Base-by-base conservation (phyloP, 2,113 vertebrate genomes). In the Eretmochelys imbricata region DNA sequence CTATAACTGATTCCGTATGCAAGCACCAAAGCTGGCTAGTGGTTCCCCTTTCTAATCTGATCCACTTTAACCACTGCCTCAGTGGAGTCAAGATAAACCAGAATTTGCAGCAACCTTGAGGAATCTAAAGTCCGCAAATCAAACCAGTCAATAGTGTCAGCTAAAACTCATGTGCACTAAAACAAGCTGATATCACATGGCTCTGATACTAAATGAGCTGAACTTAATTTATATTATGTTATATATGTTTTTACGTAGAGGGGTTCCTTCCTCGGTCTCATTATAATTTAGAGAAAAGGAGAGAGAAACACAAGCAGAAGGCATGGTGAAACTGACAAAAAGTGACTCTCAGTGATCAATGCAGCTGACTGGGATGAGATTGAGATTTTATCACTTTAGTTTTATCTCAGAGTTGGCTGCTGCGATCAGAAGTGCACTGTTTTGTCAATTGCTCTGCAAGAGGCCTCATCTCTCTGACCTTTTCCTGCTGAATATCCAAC, bases 401-500 rank as follows among this genome's bases (percentile, higher is more conserved):
- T 79, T 89, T 29, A 89, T 80, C 12, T 78, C 89, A 90, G 86
- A 96, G 91, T 95, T 83, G 80, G 55, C 62, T 87, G 46, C 69
- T 48, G 78, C 42, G 51, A 90, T 81, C 82, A 75, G 59, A 89
- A 93, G 38, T 25, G 54, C 0, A 6, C 51, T 1, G 0, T 89
- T 87, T 0, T 0, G 65, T 54, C 59, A 0, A 0, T 91, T 93
- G 50, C 80, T 35, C 88, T 76, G 29, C 54, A 75, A 91, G 80
- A 95, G 69, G 51, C 42, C 38, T 95, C 79, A 38, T 87, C 88
- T 96, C 89, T 95, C 48, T 93, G 85, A 85, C 89, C 84, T 91
- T 81, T 94, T 95, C 69, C 53, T 88, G 80, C 46, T 96, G 83
- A 95, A 95, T 94, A 94, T 62, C 49, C 62, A 42, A 79, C 83